Evolutionary conservation across 2,113 vertebrate genomes (phyloP).

Genomic region (Caranx melampygus): DNA sequence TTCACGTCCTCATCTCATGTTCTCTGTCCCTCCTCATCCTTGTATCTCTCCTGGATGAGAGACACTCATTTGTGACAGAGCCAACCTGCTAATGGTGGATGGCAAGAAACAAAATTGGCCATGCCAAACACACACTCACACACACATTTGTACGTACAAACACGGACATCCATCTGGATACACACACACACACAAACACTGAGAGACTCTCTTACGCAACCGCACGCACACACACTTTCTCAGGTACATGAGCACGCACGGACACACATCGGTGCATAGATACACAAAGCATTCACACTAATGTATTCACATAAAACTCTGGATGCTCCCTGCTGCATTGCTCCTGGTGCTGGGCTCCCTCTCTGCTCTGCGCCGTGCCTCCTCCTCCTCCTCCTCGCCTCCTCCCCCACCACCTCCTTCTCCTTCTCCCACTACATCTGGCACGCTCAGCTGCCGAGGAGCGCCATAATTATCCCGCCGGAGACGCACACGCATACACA

Average conservation of each 20-base stretch:
- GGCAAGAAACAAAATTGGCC: constrained; percentile 85
- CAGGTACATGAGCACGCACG: constrained; percentile 24
- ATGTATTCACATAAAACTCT: constrained; percentile 69
- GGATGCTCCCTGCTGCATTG: constrained; percentile 73
- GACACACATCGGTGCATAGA: constrained; percentile 49
- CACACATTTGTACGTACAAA: constrained; percentile 40
- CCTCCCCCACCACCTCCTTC: constrained; percentile 55
- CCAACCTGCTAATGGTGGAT: constrained; percentile 97
- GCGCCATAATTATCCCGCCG: constrained; percentile 99
- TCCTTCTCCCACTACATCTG: constrained; percentile 97
- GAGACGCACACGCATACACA: constrained; percentile 81
- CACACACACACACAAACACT: constrained; percentile 38
- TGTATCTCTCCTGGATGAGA: constrained; percentile 66
- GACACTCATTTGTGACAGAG: constrained; percentile 92
- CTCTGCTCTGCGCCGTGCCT: constrained; percentile 89
- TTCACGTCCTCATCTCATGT: constrained; percentile 27
- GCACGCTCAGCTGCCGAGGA: constrained; percentile 99
- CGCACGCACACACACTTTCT: constrained; percentile 1
- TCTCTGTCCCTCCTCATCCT: constrained; percentile 46
- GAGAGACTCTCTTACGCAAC: constrained; percentile 13
- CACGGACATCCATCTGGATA: constrained; percentile 63
- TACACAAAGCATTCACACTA: constrained; percentile 55
- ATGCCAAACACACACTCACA: constrained; percentile 75
- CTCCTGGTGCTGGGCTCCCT: constrained; percentile 87
- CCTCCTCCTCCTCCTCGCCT: constrained; percentile 82